Conservation (phyloP, 2,113 vertebrate genomes). For the Petromus typicus region DNA sequence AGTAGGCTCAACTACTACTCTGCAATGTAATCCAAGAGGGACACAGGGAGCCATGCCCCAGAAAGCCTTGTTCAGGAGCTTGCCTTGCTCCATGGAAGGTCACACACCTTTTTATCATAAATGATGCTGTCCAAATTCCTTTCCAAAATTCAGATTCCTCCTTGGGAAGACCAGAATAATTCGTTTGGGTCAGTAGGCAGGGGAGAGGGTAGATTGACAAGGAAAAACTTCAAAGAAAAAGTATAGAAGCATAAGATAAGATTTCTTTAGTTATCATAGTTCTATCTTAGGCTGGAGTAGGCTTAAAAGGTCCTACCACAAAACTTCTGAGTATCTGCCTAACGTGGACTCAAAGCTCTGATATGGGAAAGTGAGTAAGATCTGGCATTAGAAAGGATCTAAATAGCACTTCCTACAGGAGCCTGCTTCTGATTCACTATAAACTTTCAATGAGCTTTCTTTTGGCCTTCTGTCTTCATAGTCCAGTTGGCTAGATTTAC, state of each 20-base stretch:
- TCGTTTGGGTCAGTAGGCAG: neutral
- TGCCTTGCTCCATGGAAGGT: neutral
- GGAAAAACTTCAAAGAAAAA: neutral
- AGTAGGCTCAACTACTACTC: neutral
- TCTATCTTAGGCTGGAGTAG: neutral
- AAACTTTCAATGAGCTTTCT: neutral
- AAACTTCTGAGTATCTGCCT: neutral
- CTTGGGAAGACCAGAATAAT: neutral
- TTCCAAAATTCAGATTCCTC: conserved; percentile 42
- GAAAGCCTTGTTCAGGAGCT: conserved; percentile 1
- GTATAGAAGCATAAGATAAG: neutral
- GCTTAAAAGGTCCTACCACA: neutral
- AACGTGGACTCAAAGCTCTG: neutral
- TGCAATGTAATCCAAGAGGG: neutral
- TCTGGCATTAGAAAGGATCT: neutral
- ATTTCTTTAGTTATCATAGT: neutral
- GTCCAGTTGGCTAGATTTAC: neutral
- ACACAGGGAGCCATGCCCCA: neutral
- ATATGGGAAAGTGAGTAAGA: neutral
- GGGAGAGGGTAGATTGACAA: neutral
- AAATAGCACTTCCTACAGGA: neutral
- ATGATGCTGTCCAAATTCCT: conserved; percentile 23
- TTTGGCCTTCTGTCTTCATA: conserved; percentile 4
- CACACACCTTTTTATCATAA: neutral
- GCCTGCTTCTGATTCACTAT: neutral